Evolutionary conservation across 1,140 invertebrate species (phyloP).

Genomic region (Pogonognathellus flavescens): DNA sequence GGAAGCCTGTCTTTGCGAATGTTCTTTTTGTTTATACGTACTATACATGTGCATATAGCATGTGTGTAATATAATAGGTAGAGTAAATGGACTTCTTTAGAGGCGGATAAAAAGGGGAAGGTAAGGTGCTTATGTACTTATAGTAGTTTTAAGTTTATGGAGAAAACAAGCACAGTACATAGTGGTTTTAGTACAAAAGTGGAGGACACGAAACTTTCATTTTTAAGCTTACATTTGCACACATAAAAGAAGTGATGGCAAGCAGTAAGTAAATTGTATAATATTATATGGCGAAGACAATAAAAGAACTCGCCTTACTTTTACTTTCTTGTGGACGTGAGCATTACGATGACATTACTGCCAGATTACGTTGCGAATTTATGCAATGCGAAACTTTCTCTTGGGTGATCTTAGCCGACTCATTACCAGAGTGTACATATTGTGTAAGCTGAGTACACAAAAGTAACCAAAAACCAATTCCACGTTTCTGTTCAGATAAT

Average conservation of each 20-base stretch:
- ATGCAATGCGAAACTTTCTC: background rate
- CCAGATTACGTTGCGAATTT: constrained; percentile 38
- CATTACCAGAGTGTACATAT: too few relatives aligned
- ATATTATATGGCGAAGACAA: background rate
- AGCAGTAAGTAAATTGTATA: constrained; percentile 13
- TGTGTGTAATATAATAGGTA: too few relatives aligned
- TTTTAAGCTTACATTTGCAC: constrained; percentile 27
- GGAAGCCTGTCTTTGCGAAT: background rate
- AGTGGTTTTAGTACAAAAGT: background rate
- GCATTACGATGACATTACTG: constrained; percentile 33
- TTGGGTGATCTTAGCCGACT: background rate
- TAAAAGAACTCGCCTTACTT: background rate
- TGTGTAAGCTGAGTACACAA: too few relatives aligned
- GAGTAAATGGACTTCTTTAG: too few relatives aligned
- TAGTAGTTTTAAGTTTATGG: too few relatives aligned
- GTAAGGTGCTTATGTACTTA: constrained; percentile 15
- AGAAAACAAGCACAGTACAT: background rate
- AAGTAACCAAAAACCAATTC: too few relatives aligned
- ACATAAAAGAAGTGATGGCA: background rate
- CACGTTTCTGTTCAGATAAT: too few relatives aligned
- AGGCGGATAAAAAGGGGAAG: background rate
- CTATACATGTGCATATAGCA: too few relatives aligned
- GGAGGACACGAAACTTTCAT: background rate
- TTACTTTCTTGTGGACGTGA: background rate
- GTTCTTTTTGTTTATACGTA: background rate